phyloP scores from a whole-genome alignment of 2,888 invertebrate species.

The Isotomurus palustris region DNA sequence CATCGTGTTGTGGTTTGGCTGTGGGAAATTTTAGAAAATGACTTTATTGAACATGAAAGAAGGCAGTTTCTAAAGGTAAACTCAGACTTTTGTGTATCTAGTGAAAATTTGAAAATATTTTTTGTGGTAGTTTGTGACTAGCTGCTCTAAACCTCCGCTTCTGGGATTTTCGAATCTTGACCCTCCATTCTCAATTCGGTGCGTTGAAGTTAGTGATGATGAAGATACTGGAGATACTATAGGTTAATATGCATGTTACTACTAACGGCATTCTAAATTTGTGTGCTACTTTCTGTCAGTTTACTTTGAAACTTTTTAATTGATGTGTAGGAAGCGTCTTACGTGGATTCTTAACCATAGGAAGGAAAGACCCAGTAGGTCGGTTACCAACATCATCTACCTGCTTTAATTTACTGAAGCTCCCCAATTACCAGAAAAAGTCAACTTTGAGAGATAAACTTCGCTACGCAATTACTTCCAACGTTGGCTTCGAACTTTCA shows the following conservation, averaged over 20 bases:
- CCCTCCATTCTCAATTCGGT: conserved; percentile 96
- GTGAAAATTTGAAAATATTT: conserved; percentile 9
- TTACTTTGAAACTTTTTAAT: conserved; percentile 1
- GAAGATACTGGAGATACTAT: conserved; percentile 85
- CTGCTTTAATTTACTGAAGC: conserved; percentile 95
- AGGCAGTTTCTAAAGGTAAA: conserved; percentile 88
- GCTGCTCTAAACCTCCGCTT: conserved; percentile 94
- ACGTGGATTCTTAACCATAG: conserved; percentile 94
- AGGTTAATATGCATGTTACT: conserved; percentile 55
- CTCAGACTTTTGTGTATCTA: neutral
- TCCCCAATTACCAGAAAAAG: conserved; percentile 97
- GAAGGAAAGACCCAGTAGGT: conserved; percentile 88
- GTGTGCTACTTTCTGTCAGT: neutral
- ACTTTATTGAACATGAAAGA: conserved; percentile 87
- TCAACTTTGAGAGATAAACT: conserved; percentile 91
- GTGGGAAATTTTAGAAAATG: conserved; percentile 92
- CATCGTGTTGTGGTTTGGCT: conserved; percentile 97
- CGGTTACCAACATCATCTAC: conserved; percentile 98
- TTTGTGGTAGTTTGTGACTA: conserved; percentile 73
- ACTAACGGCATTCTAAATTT: neutral
- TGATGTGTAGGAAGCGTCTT: conserved; percentile 79
- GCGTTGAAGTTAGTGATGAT: conserved; percentile 98
- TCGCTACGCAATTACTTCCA: conserved; percentile 93
- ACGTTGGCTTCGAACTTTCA: conserved; percentile 98
- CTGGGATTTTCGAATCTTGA: conserved; percentile 94